phyloP scores from a whole-genome alignment of 2,113 vertebrate species.

The Periophthalmus modestus region DNA sequence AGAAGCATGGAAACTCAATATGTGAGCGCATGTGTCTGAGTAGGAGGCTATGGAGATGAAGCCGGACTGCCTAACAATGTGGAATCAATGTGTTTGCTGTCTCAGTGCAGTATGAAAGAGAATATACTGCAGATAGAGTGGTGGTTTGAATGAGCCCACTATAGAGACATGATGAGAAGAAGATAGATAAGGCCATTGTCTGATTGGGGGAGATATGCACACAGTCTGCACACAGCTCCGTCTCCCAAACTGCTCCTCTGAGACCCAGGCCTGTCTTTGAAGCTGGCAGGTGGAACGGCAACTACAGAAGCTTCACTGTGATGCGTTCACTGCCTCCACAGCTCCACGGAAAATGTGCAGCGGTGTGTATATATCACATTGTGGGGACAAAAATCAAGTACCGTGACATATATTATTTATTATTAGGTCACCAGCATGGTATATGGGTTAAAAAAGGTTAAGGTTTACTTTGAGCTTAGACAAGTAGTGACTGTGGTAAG shows the following conservation, averaged over 20 bases:
- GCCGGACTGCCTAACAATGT: constrained; percentile 11
- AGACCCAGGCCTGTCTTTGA: constrained; percentile 41
- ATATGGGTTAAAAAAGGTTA: too few relatives aligned
- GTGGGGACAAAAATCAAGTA: too few relatives aligned
- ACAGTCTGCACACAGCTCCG: constrained; percentile 33
- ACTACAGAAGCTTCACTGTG: constrained; percentile 16
- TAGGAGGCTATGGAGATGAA: constrained; percentile 7
- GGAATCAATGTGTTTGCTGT: constrained; percentile 23
- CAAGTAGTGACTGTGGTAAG: too few relatives aligned
- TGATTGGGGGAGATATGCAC: constrained; percentile 49
- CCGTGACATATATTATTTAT: too few relatives aligned
- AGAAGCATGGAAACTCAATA: too few relatives aligned
- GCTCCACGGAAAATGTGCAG: not conserved
- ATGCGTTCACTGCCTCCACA: constrained; percentile 16
- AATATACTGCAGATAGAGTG: constrained; percentile 24
- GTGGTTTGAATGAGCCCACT: constrained; percentile 25
- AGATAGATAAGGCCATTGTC: constrained; percentile 38
- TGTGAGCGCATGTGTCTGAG: constrained; percentile 1
- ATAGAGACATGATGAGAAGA: constrained; percentile 35
- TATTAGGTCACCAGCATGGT: too few relatives aligned
- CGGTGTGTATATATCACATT: not conserved
- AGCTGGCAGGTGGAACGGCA: constrained; percentile 42
- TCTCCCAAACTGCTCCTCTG: constrained; percentile 40
- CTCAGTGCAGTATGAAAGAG: constrained; percentile 21
- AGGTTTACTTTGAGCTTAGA: too few relatives aligned